These are phyloP conservation scores for Drosophila sucinea DNA, from an alignment of 1,140 invertebrate species.

Conservation along the genomic window DNA sequence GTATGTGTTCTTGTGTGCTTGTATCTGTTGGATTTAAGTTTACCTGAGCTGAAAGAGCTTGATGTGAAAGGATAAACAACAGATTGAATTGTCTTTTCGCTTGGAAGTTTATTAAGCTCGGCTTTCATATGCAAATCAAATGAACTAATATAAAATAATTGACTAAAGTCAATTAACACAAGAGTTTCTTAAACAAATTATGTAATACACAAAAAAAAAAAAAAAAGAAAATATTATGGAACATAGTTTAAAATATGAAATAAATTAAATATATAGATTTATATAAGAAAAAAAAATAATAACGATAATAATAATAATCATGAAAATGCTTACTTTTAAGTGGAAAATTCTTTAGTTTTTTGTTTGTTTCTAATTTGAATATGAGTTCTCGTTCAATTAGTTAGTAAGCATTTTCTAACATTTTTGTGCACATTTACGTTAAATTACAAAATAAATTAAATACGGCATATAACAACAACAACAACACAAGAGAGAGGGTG, in stretches of 20 bases:
- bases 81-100: slow-evolving; percentile 35
- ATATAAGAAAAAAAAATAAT: no score
- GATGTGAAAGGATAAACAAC: background rate
- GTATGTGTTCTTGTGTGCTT: slow-evolving; percentile 1
- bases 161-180: slow-evolving; percentile 3
- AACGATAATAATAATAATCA: slow-evolving; percentile 16
- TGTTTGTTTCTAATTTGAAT: background rate
- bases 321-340: slow-evolving; percentile 17
- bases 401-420: slow-evolving; percentile 9
- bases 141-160: slow-evolving; percentile 14
- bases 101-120: slow-evolving; percentile 79
- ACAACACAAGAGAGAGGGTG: background rate
- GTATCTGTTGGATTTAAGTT: slow-evolving; percentile 14
- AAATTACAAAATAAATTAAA: slow-evolving; percentile 9
- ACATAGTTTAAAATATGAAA: slow-evolving; percentile 22
- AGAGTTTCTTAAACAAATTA: slow-evolving; percentile 19
- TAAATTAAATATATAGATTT: no score
- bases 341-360: background rate
- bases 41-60: slow-evolving; percentile 48
- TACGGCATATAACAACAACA: slow-evolving; percentile 8
- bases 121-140: slow-evolving; percentile 35
- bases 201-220: slow-evolving; percentile 33
- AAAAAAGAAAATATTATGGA: slow-evolving; percentile 23
- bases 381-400: background rate
- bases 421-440: background rate